Percentiles rank a stretch among this genome's conserved stretches.
These are phyloP conservation scores for Cataglyphis rosenhaueri DNA, from an alignment of 2,888 invertebrate genomes.

Conservation along the genomic window DNA sequence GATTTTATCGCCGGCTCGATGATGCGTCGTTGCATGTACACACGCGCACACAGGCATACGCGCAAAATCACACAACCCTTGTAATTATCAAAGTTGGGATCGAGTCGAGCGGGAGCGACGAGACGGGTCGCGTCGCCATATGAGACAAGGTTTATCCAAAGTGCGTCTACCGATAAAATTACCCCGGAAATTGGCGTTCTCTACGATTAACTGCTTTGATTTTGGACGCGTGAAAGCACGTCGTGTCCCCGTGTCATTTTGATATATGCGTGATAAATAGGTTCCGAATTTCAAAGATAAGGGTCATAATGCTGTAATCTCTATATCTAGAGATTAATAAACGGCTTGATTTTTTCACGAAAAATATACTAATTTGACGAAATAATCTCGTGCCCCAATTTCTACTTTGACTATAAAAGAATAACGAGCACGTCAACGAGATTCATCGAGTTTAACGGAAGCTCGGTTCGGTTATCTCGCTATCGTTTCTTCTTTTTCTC, in stretches of 20 bases:
- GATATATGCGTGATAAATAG: constrained; percentile 16
- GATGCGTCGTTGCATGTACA: not conserved
- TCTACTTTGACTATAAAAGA: constrained; percentile 15
- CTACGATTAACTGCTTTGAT: constrained; percentile 51
- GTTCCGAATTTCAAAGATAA: constrained; percentile 19
- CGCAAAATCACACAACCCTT: constrained; percentile 4
- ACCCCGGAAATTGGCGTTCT: constrained; percentile 44
- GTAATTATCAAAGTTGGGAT: constrained; percentile 45
- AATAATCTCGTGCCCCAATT: constrained; percentile 28
- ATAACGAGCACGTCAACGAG: constrained; percentile 14
- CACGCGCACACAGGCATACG: not conserved
- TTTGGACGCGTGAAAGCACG: constrained; percentile 36
- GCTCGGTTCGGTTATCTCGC: constrained; percentile 22
- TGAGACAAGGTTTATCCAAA: constrained; percentile 38
- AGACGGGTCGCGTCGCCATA: not conserved
- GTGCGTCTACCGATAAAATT: constrained; percentile 43
- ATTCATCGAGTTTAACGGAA: constrained; percentile 27
- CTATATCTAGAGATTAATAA: not conserved
- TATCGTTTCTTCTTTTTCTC: constrained; percentile 27
- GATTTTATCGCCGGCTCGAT: constrained; percentile 21
- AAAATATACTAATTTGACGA: constrained; percentile 8
- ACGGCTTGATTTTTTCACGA: not conserved
- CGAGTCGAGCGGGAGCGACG: not conserved
- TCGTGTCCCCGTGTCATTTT: constrained; percentile 2
- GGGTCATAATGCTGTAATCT: not conserved